Evolutionary conservation across 2,113 vertebrate genomes (phyloP), one percentile per base, ranked within the genome.

Genomic region (Glareola pratincola): DNA sequence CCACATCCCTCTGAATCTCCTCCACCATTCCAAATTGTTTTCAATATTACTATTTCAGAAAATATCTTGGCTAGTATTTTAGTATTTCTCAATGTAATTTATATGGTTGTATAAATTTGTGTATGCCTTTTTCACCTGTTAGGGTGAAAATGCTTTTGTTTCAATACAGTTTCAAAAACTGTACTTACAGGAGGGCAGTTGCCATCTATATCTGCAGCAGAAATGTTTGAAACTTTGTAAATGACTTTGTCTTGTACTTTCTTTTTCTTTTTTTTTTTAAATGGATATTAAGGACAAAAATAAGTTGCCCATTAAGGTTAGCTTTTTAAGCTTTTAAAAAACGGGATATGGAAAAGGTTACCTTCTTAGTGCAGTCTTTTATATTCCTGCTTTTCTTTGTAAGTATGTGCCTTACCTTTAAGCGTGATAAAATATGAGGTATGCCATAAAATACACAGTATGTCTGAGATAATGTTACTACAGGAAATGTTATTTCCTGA

Each of bases 381-480:
- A 83, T 54, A 84, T 43, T 94, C 56, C 23, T 75, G 37, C 14
- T 89, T 92, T 94, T 84, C 76, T 89, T 84, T 92, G 34, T 66
- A 94, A 83, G 67, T 80, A 47, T 71, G 41, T 59, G 32, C 81
- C 86, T 87, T 90, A 68, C 56, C 6, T 92, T 67, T 90, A 87
- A 85, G 22, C 68, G 48, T 63, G 47, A 47, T 72, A 90, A 95
- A 87, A 88, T 78, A 74, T n/a, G 83, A 92, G 24, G 7, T 43
- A 43, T 53, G 43, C 26, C 60, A 91, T 95, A 97, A 96, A 94
- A 85, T 79, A 79, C 17, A 72, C 34, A 78, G 36, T 43, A 68
- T n/a, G 47, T 9, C 34, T 96, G 84, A 85, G 57, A 94, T 85
- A 95, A 95, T 72, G 43, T 93, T 94, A 87, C 93, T 78, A 50